Conservation (phyloP, 2,888 invertebrate genomes). For the Macrosiphum euphorbiae region DNA sequence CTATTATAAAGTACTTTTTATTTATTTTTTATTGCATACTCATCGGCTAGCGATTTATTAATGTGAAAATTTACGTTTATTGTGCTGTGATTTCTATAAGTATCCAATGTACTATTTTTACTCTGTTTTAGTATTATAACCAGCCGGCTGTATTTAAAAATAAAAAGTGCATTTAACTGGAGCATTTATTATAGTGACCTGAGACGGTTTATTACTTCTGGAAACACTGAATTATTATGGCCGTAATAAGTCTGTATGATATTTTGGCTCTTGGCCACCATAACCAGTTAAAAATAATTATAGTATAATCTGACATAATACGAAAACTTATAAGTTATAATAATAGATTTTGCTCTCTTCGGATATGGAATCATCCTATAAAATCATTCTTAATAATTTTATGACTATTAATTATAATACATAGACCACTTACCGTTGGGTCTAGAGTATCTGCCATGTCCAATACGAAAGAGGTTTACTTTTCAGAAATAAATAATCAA, state of each 20-base stretch:
- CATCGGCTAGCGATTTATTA: not conserved
- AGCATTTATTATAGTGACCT: slow-evolving; percentile 21
- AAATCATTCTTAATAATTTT: not conserved
- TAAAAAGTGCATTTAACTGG: slow-evolving; percentile 55
- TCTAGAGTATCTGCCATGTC: not conserved
- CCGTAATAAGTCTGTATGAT: slow-evolving; percentile 11
- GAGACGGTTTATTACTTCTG: slow-evolving; percentile 43
- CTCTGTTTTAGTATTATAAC: not conserved
- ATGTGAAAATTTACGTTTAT: slow-evolving; percentile 11
- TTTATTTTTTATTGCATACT: not conserved
- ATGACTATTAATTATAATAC: not conserved
- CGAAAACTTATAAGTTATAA: not conserved
- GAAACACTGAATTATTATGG: slow-evolving; percentile 44
- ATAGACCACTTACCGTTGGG: not conserved
- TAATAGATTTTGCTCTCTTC: not conserved
- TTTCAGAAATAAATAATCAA: not conserved
- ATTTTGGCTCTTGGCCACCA: slow-evolving; percentile 39
- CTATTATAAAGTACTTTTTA: not conserved
- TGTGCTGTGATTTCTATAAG: not conserved
- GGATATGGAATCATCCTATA: not conserved
- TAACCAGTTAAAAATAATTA: slow-evolving; percentile 6
- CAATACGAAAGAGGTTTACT: not conserved
- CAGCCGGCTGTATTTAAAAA: slow-evolving; percentile 46
- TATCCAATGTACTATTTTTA: slow-evolving; percentile 37
- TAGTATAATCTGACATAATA: not conserved